Evolutionary conservation across 2,797 vertebrate species (phyloP).

Genomic region (Mormyrops boulengeri): DNA sequence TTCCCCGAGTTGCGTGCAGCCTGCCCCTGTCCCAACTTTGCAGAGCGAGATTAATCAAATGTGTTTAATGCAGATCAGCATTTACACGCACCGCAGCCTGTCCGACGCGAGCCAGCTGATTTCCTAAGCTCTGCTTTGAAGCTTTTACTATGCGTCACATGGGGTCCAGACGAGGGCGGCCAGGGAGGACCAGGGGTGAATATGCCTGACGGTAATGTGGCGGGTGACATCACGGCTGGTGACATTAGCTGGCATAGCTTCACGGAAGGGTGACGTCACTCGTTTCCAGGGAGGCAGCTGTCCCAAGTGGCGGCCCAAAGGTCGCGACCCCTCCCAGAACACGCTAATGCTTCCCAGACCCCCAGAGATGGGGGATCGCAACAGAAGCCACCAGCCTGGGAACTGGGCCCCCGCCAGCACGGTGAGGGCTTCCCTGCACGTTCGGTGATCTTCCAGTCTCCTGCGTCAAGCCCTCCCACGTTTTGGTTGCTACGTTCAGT

Average conservation of each 20-base stretch:
- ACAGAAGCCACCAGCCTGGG: conserved; percentile 53
- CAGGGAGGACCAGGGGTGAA: neutral
- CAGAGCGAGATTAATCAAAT: neutral
- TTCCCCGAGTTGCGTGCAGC: neutral
- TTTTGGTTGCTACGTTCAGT: neutral
- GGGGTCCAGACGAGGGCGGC: neutral
- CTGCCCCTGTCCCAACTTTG: neutral
- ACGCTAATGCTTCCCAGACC: conserved; percentile 55
- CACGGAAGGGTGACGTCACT: conserved; percentile 53
- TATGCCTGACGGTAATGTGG: neutral
- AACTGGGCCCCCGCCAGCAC: conserved; percentile 46
- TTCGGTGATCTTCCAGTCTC: neutral
- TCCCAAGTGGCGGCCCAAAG: conserved; percentile 43
- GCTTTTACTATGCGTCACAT: neutral
- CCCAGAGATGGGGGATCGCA: conserved; percentile 40
- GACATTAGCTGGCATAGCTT: conserved; percentile 45
- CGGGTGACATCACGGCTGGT: conserved; percentile 7
- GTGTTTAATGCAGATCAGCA: neutral
- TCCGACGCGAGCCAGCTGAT: neutral
- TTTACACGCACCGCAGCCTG: neutral
- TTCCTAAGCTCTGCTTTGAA: neutral
- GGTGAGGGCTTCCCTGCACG: conserved; percentile 36
- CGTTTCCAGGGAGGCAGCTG: conserved; percentile 45
- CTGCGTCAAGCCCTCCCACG: neutral
- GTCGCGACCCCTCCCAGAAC: conserved; percentile 63